Evolutionary conservation across 2,113 vertebrate genomes (phyloP).

Genomic region (Orientallactaga bullata): DNA sequence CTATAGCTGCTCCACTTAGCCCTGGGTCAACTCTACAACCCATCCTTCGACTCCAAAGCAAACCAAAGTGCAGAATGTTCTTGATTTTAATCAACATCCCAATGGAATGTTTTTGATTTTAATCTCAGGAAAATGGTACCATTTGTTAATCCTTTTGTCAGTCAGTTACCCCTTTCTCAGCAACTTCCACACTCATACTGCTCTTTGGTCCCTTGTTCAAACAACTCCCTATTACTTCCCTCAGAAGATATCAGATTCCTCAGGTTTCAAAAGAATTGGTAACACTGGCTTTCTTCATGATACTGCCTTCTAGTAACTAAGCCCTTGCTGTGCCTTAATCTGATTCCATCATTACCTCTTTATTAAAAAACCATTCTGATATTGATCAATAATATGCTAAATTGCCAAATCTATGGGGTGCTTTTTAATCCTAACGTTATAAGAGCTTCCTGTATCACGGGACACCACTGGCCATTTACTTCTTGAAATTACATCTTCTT

Average conservation of each 20-base stretch:
- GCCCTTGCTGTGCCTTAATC: no score
- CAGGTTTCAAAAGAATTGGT: not conserved
- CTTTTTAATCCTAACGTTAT: not conserved
- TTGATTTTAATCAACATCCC: no score
- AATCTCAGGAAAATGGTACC: not conserved
- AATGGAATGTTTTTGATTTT: not conserved
- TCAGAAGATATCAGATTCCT: not conserved
- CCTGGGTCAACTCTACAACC: not conserved
- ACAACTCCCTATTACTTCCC: not conserved
- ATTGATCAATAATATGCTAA: not conserved
- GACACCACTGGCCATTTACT: not conserved
- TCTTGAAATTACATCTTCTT: not conserved
- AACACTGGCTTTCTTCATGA: not conserved
- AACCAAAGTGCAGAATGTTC: not conserved
- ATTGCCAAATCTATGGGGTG: not conserved
- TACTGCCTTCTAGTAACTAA: not conserved
- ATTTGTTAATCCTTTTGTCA: not conserved
- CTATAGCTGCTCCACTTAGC: not conserved
- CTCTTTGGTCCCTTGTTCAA: not conserved
- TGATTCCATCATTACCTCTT: not conserved
- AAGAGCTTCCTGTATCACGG: not conserved
- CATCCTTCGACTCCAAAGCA: slow-evolving; percentile 1
- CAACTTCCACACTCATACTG: rapidly evolving
- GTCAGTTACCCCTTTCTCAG: not conserved
- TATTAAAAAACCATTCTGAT: not conserved